phyloP scores from a whole-genome alignment of 1,140 invertebrate species.

The Tetragonula clypearis region DNA sequence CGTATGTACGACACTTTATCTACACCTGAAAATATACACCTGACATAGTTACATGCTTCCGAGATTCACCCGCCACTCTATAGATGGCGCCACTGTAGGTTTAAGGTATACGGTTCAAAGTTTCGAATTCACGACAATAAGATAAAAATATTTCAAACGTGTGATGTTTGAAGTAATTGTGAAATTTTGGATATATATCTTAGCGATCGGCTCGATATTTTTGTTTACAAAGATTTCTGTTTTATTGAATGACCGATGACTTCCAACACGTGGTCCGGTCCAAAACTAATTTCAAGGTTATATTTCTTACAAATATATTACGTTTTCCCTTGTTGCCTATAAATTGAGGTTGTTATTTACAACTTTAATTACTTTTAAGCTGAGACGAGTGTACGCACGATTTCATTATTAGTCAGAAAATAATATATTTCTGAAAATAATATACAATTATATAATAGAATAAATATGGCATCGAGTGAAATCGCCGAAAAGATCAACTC shows the following conservation, averaged over 20 bases:
- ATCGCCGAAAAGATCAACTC: background rate
- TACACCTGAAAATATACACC: background rate
- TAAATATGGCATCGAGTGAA: background rate
- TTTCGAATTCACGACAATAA: no score
- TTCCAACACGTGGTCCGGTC: background rate
- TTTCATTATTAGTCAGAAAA: no score
- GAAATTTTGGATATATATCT: background rate
- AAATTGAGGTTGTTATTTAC: rapidly evolving
- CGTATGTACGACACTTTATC: background rate
- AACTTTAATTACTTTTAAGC: rapidly evolving
- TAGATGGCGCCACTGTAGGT: background rate
- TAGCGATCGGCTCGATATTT: background rate
- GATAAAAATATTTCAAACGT: background rate
- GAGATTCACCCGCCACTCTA: background rate
- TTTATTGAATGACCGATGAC: background rate
- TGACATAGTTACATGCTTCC: no score
- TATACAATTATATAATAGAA: background rate
- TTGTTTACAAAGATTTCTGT: background rate
- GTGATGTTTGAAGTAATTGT: background rate
- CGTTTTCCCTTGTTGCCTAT: rapidly evolving
- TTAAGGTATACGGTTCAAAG: background rate
- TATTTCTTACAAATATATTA: background rate
- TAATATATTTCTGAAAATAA: background rate
- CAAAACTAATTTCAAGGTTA: background rate
- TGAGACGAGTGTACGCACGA: background rate